Percentiles rank a stretch among this genome's conserved stretches.
These are phyloP conservation scores for Papilio demoleus DNA, from an alignment of 2,888 invertebrate species.

Conservation along the genomic window DNA sequence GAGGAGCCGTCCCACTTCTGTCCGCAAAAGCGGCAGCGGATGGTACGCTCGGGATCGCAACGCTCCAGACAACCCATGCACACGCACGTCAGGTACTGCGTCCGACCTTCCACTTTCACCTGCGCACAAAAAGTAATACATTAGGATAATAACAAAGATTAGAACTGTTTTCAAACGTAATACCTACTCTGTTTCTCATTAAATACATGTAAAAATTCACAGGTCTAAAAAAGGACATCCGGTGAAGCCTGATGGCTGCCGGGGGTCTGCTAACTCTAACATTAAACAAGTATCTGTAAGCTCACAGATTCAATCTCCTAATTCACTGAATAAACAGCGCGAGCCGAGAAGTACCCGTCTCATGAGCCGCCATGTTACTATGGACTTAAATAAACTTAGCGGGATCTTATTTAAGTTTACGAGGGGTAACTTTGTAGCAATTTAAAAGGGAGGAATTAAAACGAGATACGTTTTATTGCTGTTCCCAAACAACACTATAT, in stretches of 20 bases:
- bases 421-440: constrained; percentile 47
- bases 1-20: constrained; percentile 96
- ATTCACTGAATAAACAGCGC: constrained; percentile 64
- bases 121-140: constrained; percentile 59
- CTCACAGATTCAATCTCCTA: constrained; percentile 59
- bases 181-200: not conserved
- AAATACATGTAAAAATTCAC: constrained; percentile 25
- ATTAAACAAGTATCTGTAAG: constrained; percentile 61
- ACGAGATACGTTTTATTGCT: constrained; percentile 39
- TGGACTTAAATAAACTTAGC: constrained; percentile 69
- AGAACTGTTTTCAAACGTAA: not conserved
- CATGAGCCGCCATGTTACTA: constrained; percentile 58
- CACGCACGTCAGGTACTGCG: constrained; percentile 95
- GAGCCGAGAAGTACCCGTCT: constrained; percentile 55
- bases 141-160: not conserved
- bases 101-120: constrained; percentile 96
- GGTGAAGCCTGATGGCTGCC: constrained; percentile 33
- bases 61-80: constrained; percentile 98
- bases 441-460: constrained; percentile 41
- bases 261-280: constrained; percentile 63
- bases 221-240: constrained; percentile 18
- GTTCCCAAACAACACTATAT: constrained; percentile 35
- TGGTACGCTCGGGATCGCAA: constrained; percentile 88
- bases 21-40: constrained; percentile 93
- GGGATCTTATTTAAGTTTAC: constrained; percentile 73